Base-by-base conservation (phyloP, 2,113 vertebrate genomes). In the Chauna torquata region DNA sequence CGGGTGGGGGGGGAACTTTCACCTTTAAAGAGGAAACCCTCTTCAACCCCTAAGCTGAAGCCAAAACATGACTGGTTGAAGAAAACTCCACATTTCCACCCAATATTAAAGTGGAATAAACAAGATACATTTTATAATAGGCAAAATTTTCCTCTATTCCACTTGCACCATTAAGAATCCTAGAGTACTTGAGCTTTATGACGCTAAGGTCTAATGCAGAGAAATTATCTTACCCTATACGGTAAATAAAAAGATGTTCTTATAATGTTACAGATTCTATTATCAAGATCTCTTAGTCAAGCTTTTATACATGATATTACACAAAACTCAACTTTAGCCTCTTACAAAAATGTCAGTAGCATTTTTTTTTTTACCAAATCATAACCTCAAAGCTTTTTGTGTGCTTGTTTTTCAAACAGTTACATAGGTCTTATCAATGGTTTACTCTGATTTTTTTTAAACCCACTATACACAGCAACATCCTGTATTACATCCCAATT, bases 31-130 rank as follows among this genome's bases (percentile, higher is more conserved):
- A 34, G n/a, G n/a, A n/a, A n/a, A n/a, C n/a, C n/a, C n/a, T n/a
- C 50, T 15, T 11, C 30, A 97, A 74, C 23, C 54, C 20, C 55
- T 79, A 42, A 79, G 27, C 12, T 77, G 72, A 83, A 87, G 47
- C 45, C 59, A 59, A 95, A 64, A 49, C 30, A 69, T 4, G 22
- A 59, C 3, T 12, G n/a, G 34, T 89, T 14, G 72, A 88, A 76
- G 57, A 94, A 83, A 76, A 58, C 40, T 62, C 58, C 28, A 9
- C 9, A 78, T 80, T 34, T 62, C 45, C 36, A n/a, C 1, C 20
- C 58, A 80, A 81, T 90, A 66, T 30, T 72, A 11, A 81, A 86
- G n/a, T 40, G 68, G 71, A 94, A 80, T 49, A 94, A 96, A 95
- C 0, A 95, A 64, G 0, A 80, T 14, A 32, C n/a, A 78, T 85